These are phyloP conservation scores for Himalopsyche tibetana DNA, from an alignment of 2,888 invertebrate genomes.

Conservation along the genomic window DNA sequence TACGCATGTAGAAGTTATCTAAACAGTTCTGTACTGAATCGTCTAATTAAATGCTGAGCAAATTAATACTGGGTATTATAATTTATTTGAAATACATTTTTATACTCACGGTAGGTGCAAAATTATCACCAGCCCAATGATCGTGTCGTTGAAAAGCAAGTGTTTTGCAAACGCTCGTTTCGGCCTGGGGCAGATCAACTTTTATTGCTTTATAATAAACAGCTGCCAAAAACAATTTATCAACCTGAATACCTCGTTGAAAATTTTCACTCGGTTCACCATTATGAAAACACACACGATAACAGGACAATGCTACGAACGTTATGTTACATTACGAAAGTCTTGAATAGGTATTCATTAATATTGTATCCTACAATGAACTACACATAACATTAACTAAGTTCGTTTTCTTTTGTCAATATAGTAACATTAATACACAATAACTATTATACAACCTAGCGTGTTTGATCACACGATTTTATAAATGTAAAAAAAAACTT, in stretches of 20 bases:
- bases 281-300: background rate
- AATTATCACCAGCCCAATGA: background rate
- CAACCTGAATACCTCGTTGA: constrained; percentile 23
- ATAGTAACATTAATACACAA: too few relatives aligned
- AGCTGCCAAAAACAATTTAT: constrained; percentile 43
- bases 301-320: background rate
- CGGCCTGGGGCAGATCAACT: background rate
- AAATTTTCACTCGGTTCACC: background rate
- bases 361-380: too few relatives aligned
- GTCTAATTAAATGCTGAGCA: too few relatives aligned
- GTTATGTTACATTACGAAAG: constrained; percentile 4
- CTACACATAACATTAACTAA: background rate
- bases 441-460: too few relatives aligned
- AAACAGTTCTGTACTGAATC: too few relatives aligned
- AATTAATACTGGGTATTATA: too few relatives aligned
- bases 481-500: too few relatives aligned
- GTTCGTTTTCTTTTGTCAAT: background rate
- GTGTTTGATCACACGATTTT: too few relatives aligned
- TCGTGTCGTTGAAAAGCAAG: background rate
- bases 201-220: constrained; percentile 35
- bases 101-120: too few relatives aligned
- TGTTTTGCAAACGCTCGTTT: constrained; percentile 32
- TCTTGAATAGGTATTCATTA: too few relatives aligned
- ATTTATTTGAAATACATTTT: too few relatives aligned
- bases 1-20: too few relatives aligned